phyloP scores from a whole-genome alignment of 2,888 invertebrate genomes.

The Himalopsyche tibetana region DNA sequence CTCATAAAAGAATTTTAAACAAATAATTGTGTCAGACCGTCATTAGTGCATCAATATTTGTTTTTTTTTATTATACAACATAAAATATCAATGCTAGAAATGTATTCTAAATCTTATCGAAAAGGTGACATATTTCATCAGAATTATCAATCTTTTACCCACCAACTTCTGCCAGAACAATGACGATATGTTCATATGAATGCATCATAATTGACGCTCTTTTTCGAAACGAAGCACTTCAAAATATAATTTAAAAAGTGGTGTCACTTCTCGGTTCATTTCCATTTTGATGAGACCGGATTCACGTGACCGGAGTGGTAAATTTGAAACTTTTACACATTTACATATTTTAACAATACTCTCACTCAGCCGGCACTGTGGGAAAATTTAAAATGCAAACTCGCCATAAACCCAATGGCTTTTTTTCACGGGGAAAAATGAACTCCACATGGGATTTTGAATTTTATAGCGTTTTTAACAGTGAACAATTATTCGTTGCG shows the following conservation, averaged over 20 bases:
- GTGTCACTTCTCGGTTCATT: background rate
- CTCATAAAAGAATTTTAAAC: no score
- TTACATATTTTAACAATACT: background rate
- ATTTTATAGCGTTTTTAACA: background rate
- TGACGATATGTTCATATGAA: background rate
- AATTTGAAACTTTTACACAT: background rate
- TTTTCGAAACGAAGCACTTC: no score
- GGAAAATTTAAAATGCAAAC: background rate
- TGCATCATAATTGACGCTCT: background rate
- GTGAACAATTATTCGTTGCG: no score
- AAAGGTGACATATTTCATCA: no score
- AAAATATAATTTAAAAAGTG: background rate
- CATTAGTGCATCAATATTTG: no score
- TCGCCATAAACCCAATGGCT: background rate
- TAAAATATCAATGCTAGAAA: no score
- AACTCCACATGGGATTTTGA: background rate
- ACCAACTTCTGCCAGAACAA: no score
- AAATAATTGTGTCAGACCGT: no score
- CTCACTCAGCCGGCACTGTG: background rate
- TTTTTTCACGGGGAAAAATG: background rate
- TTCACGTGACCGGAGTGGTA: conserved; percentile 14
- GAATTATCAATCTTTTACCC: no score
- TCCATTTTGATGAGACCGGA: conserved; percentile 5
- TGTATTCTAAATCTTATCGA: no score
- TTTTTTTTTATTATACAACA: no score